Percentiles rank a stretch among this genome's conserved stretches.
phyloP scores from a whole-genome alignment of 1,140 invertebrate species.

The Pararge aegeria region DNA sequence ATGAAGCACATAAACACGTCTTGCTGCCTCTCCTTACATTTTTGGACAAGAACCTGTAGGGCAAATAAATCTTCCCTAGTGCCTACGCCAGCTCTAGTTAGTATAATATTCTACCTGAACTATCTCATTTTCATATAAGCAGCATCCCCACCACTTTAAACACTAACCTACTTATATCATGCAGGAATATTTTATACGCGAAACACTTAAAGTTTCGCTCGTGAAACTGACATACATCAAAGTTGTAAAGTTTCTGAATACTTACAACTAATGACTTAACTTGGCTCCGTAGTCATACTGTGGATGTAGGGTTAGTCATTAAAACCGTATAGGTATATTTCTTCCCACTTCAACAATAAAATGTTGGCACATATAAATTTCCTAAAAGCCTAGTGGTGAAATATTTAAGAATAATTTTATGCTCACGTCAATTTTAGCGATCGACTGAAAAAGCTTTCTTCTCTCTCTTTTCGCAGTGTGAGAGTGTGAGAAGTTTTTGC shows the following conservation, averaged over 20 bases:
- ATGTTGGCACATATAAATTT: background rate
- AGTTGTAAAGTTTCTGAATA: constrained; percentile 7
- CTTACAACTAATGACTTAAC: constrained; percentile 10
- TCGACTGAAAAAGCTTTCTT: too few species aligned
- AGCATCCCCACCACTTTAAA: background rate
- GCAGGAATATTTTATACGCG: constrained; percentile 1
- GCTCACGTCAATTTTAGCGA: too few species aligned
- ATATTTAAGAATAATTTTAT: too few species aligned
- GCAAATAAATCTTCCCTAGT: too few species aligned
- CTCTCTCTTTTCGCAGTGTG: too few species aligned
- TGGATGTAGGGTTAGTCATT: constrained; percentile 4
- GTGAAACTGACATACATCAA: constrained; percentile 11
- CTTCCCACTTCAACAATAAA: background rate
- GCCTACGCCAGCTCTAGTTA: too few species aligned
- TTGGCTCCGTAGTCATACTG: background rate
- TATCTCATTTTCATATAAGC: background rate
- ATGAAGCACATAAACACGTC: too few species aligned
- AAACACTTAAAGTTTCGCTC: constrained; percentile 2
- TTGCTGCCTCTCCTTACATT: too few species aligned
- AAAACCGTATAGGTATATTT: constrained; percentile 4
- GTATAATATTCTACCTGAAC: too few species aligned
- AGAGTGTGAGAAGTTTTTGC: too few species aligned
- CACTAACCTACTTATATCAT: background rate
- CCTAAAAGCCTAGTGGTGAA: too few species aligned
- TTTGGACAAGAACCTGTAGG: too few species aligned